Conservation (phyloP, 2,797 vertebrate species). For the Sebastes matsubarae region DNA sequence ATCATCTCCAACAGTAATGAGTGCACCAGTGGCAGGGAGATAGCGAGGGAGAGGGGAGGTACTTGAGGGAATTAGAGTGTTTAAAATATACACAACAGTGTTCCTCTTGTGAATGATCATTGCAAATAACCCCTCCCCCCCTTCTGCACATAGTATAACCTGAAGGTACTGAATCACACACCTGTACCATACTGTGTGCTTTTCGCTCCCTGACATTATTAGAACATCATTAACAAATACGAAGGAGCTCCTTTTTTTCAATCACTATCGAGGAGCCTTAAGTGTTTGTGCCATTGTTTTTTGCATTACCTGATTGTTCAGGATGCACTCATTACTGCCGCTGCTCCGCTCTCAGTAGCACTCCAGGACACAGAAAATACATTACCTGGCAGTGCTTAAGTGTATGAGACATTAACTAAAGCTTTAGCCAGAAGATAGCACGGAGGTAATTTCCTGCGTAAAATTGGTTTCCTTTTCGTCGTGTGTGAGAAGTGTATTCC, state of each 20-base stretch:
- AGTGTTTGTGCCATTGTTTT: constrained; percentile 33
- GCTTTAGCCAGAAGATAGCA: constrained; percentile 61
- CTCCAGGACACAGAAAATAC: constrained; percentile 57
- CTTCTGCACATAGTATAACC: constrained; percentile 11
- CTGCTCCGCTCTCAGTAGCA: constrained; percentile 36
- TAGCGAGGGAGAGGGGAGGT: constrained; percentile 48
- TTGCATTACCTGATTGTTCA: constrained; percentile 42
- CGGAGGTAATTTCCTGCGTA: constrained; percentile 68
- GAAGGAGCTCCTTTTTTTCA: constrained; percentile 19
- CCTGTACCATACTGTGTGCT: constrained; percentile 16
- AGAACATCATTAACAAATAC: constrained; percentile 39
- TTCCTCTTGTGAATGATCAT: constrained; percentile 71
- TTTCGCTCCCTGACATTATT: constrained; percentile 17
- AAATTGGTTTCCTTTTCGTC: constrained; percentile 64
- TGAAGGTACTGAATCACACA: constrained; percentile 25
- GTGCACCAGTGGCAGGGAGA: constrained; percentile 60
- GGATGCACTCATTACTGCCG: constrained; percentile 43
- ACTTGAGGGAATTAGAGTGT: constrained; percentile 71
- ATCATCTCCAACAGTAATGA: constrained; percentile 75
- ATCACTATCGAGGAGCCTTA: constrained; percentile 13
- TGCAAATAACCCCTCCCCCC: constrained; percentile 43
- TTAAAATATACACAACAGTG: constrained; percentile 75
- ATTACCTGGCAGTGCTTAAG: constrained; percentile 66
- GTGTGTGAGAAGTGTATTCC: constrained; percentile 39
- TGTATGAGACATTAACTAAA: constrained; percentile 73